Evolutionary conservation across 2,797 vertebrate genomes (phyloP), one percentile per base, ranked within the genome.

Genomic region (Odontamblyopus lacepedii): DNA sequence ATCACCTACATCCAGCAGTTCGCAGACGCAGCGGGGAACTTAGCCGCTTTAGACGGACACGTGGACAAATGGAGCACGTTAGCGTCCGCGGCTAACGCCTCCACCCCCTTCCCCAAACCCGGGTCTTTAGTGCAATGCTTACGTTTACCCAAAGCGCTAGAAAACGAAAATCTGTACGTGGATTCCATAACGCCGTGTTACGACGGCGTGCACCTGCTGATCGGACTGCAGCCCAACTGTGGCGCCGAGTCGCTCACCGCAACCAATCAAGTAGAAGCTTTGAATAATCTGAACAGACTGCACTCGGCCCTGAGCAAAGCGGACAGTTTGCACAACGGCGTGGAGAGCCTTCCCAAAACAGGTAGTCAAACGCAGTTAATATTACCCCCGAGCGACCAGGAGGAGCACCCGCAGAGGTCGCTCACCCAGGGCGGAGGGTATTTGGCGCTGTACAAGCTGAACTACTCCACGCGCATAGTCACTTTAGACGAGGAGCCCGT

Each of bases 1-100:
- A 96, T 99, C 88, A 99, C 96, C 2, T 99, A 99, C 65, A 99
- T 99, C 83, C 98, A 99, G 87, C 98, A 99, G 83, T 99, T 99
- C 81, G 98, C 98, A 30, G 97, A 99, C 72, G 97, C 96, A n/a
- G 94, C 97, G 1, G 95, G 95, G 75, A 97, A 89, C 83, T 88
- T 98, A 66, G 90, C 94, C 6, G 95, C 95, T 74, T 93, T 96
- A 5, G 96, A 97, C 72, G 94, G 95, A 0, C 96, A 97, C 72
- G 89, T 94, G 5, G 97, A 98, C 87, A 99, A 99, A 91, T 99
- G 98, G 98, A 97, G 92, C 89, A 95, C 96, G 0, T 89, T 97
- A 91, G 94, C 84, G 3, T 66, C 64, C 9, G 74, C 90, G 1
- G 72, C 87, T 0, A 73, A 79, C 0, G 78, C 79, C 1, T 85